phyloP scores from a whole-genome alignment of 2,797 vertebrate species.

The Hephaestus fuliginosus region DNA sequence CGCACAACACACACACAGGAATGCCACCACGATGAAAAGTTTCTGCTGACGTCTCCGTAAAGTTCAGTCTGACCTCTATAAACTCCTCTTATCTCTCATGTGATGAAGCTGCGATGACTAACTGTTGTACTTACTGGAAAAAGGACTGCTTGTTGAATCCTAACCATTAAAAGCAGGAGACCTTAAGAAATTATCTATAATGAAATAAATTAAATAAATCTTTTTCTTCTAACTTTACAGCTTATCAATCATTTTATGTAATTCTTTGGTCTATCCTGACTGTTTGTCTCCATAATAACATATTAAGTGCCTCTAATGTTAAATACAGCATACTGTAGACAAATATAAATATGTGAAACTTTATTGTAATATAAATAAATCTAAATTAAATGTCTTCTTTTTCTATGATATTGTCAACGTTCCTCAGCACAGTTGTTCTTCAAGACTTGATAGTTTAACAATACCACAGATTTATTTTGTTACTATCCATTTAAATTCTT shows the following conservation, averaged over 20 bases:
- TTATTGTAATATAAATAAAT: not conserved
- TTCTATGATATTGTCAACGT: not conserved
- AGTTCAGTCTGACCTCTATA: not conserved
- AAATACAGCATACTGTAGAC: not conserved
- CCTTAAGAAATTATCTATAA: not conserved
- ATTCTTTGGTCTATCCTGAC: not conserved
- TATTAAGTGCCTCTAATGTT: not conserved
- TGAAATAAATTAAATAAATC: not conserved
- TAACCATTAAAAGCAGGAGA: not conserved
- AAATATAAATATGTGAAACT: too few species aligned
- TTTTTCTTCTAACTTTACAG: not conserved
- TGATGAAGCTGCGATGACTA: too few species aligned
- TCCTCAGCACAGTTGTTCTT: not conserved
- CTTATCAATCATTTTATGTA: not conserved
- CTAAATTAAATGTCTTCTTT: not conserved
- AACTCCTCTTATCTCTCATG: too few species aligned
- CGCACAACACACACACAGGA: slow-evolving; percentile 32
- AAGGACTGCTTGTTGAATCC: not conserved
- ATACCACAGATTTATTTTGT: not conserved
- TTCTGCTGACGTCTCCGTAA: not conserved
- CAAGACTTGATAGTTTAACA: not conserved
- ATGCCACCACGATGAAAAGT: slow-evolving; percentile 42
- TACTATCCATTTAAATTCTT: not conserved
- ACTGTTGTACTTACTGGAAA: too few species aligned
- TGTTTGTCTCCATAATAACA: not conserved